A percentile compares a stretch with the other conserved stretches of the same genome.
phyloP scores from a whole-genome alignment of 1,140 invertebrate genomes.

The Hycleus phaleratus region DNA sequence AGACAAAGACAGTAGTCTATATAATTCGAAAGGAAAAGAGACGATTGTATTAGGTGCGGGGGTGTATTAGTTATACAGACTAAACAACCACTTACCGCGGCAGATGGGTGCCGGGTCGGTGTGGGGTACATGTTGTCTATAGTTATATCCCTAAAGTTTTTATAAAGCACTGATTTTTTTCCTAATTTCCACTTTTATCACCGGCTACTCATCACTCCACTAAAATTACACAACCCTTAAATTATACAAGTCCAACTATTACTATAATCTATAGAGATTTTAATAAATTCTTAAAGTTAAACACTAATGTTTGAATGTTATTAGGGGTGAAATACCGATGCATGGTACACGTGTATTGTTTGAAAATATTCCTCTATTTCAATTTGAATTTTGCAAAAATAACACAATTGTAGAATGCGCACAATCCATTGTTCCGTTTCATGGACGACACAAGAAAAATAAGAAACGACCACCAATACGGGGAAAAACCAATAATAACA shows the following conservation, averaged over 20 bases:
- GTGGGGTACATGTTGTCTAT: conserved; percentile 50
- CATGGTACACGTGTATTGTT: background rate
- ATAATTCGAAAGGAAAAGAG: too few relatives aligned
- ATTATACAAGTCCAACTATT: too few relatives aligned
- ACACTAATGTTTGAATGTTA: too few relatives aligned
- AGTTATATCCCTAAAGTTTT: background rate
- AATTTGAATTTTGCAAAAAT: too few relatives aligned
- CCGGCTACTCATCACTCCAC: conserved; percentile 8
- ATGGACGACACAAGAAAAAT: background rate
- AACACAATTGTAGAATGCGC: conserved; percentile 5
- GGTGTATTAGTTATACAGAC: background rate
- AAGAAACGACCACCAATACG: background rate
- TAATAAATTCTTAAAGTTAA: too few relatives aligned
- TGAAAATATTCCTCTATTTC: too few relatives aligned
- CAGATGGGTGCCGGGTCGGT: conserved; percentile 52
- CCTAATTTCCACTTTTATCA: conserved; percentile 1
- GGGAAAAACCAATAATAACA: too few relatives aligned
- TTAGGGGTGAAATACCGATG: background rate
- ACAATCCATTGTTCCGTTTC: conserved; percentile 19
- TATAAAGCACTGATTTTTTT: background rate
- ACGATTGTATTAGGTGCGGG: background rate
- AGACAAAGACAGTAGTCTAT: too few relatives aligned
- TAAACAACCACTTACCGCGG: conserved; percentile 46
- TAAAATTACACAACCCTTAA: background rate
- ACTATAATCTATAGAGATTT: too few relatives aligned